Conservation (phyloP, 2,797 vertebrate species). For the Eulemur coronatus region DNA sequence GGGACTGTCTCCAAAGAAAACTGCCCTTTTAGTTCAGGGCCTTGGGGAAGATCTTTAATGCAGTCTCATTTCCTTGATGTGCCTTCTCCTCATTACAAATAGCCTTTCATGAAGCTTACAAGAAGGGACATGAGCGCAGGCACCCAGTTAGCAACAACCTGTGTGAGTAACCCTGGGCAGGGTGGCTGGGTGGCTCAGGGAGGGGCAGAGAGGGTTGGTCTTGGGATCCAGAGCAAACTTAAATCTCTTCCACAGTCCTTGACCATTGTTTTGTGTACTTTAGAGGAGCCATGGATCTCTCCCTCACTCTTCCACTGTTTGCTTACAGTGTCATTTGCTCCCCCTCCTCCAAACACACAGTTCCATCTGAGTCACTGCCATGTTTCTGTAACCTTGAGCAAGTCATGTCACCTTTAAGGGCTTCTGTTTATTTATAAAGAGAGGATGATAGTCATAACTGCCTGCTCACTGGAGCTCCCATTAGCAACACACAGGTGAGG, state of each 20-base stretch:
- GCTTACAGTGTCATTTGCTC: not conserved
- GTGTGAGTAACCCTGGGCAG: conserved; percentile 50
- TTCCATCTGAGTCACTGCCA: conserved; percentile 16
- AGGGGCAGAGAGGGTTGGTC: not conserved
- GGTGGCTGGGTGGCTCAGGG: not conserved
- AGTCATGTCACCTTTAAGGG: not conserved
- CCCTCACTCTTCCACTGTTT: not conserved
- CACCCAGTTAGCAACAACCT: not conserved
- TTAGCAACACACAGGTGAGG: not conserved
- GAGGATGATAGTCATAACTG: not conserved
- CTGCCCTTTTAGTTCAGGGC: conserved; percentile 18
- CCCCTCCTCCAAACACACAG: not conserved
- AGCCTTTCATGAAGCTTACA: conserved; percentile 56
- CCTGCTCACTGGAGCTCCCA: not conserved
- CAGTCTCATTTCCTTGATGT: not conserved
- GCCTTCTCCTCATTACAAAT: conserved; percentile 22
- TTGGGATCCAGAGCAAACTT: not conserved
- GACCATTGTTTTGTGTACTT: not conserved
- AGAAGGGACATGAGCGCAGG: conserved; percentile 49
- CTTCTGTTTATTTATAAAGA: conserved; percentile 12
- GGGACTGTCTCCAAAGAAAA: not conserved
- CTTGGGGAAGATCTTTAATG: conserved; percentile 54
- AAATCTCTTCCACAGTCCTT: not conserved
- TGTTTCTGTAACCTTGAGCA: conserved; percentile 56
- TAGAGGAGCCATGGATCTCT: not conserved